Percentiles rank a stretch among this genome's conserved stretches.
These are phyloP conservation scores for Semicossyphus pulcher DNA, from an alignment of 2,113 vertebrate species.

Conservation along the genomic window DNA sequence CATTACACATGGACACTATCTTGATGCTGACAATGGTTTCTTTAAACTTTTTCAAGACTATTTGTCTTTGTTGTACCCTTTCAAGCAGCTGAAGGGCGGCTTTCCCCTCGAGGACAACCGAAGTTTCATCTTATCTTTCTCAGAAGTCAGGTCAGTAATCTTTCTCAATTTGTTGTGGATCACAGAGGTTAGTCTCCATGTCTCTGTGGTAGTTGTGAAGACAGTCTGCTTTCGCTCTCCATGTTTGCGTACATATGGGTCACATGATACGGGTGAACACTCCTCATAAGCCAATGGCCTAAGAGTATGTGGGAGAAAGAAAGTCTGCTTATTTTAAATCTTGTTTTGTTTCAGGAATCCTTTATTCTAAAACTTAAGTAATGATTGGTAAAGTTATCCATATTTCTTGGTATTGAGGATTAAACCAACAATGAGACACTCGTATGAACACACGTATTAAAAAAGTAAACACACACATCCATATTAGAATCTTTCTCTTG, in stretches of 20 bases:
- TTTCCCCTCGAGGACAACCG: constrained; percentile 19
- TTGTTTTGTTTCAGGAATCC: no score
- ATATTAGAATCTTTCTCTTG: neutral
- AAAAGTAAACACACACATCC: neutral
- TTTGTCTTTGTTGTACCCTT: constrained; percentile 21
- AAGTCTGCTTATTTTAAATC: no score
- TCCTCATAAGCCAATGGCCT: constrained; percentile 36
- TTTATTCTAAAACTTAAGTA: no score
- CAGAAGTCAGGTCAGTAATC: constrained; percentile 58
- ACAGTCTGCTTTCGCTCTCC: constrained; percentile 25
- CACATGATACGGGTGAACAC: constrained; percentile 56
- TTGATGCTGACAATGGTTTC: neutral
- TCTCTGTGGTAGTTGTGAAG: constrained; percentile 25
- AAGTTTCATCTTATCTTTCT: constrained; percentile 44
- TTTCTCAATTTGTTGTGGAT: constrained; percentile 71
- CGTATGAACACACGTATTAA: no score
- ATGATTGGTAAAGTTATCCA: neutral
- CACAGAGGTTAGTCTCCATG: constrained; percentile 58
- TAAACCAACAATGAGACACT: neutral
- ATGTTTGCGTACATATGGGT: constrained; percentile 55
- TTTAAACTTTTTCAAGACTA: neutral
- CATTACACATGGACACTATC: neutral
- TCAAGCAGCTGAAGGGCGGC: constrained; percentile 13
- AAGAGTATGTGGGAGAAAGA: neutral
- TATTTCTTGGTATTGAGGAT: neutral